Base-by-base conservation (phyloP, 2,113 vertebrate genomes). In the Alligator sinensis region DNA sequence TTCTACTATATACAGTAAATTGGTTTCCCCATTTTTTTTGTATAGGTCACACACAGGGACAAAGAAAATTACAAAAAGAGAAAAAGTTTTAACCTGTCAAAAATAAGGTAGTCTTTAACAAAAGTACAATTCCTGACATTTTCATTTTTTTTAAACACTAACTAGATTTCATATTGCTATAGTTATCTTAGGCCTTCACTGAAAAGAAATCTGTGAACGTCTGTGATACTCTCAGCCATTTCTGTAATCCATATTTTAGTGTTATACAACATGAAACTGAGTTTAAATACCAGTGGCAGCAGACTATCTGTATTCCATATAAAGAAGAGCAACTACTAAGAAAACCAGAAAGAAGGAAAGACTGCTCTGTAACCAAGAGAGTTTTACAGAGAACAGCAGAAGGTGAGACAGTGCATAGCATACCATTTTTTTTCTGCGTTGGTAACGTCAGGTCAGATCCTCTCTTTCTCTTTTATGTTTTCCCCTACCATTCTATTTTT, bases 191-290 rank as follows among this genome's bases (percentile, higher is more conserved):
- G 34, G 21, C 21, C 34, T 74, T 74, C 47, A 19, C 34, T 92
- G 72, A 92, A 91, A 88, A 54, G n/a, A 47, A 72, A 86, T 77
- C 17, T 13, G 61, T 3, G 0, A 22, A 47, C 54, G 63, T 68
- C 15, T 57, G 62, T 21, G 16, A 93, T 78, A 74, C 19, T 87
- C 59, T 91, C 79, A 89, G 24, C 19, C 55, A 80, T 60, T 93
- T 95, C 30, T 21, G 59, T 59, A 95, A 86, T 0, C 0, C 21
- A 18, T 63, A 74, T 38, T 61, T 93, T 74, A 87, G 90, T 90
- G 88, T 30, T 28, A 54, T 58, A 70, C 84, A 88, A 93, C 97
- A 25, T 89, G 95, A 97, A 98, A 98, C 94, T 81, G 81, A 97
- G 94, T 96, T 96, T 89, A 94, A 95, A 85, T 58, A 11, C 25